phyloP scores from a whole-genome alignment of 2,113 vertebrate genomes.

The Strix aluco region DNA sequence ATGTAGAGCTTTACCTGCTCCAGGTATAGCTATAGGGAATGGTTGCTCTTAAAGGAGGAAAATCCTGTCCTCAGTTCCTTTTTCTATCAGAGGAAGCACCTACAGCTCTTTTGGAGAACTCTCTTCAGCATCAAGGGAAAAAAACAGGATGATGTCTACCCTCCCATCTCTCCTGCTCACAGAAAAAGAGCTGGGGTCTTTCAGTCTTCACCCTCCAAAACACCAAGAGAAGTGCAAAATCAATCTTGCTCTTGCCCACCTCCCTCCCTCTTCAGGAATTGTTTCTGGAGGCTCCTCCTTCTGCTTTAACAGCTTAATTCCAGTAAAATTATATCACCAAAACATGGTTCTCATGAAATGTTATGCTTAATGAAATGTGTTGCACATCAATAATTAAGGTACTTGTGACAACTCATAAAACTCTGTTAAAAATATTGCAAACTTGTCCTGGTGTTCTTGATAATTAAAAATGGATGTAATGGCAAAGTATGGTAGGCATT shows the following conservation, averaged over 20 bases:
- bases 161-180: neutral
- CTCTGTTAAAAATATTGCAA: neutral
- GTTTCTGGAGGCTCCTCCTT: neutral
- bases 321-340: neutral
- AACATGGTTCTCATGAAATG: neutral
- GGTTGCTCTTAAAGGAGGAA: neutral
- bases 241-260: fast-evolving
- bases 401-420: constrained; percentile 24
- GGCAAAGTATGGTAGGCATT: neutral
- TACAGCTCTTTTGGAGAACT: neutral
- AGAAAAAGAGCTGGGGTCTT: neutral
- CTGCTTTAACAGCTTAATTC: neutral
- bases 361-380: constrained; percentile 35
- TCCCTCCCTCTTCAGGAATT: neutral
- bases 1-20: neutral
- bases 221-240: neutral
- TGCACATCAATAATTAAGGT: neutral
- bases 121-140: neutral
- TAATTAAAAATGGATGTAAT: constrained; percentile 60
- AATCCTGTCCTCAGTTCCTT: neutral
- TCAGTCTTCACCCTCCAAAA: neutral
- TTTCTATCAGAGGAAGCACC: neutral
- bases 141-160: neutral
- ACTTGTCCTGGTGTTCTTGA: neutral
- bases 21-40: neutral